These are phyloP conservation scores for Oceanodroma tethys DNA, from an alignment of 2,113 vertebrate species.

Conservation along the genomic window DNA sequence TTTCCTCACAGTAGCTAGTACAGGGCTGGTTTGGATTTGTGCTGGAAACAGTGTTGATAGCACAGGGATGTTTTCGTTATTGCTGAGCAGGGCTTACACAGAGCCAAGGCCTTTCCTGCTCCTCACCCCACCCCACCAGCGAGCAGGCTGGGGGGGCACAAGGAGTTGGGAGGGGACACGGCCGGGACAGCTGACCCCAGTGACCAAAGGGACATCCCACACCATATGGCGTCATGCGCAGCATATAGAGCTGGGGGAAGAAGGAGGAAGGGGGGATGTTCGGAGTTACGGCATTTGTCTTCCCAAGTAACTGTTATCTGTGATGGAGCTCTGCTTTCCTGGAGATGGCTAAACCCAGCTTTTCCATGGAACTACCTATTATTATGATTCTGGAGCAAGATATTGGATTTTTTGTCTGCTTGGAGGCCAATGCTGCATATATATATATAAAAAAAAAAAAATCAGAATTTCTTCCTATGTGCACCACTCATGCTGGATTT, in stretches of 20 bases:
- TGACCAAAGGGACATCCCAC: too few species aligned
- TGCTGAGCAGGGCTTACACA: too few species aligned
- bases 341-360: too few species aligned
- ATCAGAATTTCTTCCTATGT: neutral
- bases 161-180: too few species aligned
- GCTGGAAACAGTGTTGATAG: too few species aligned
- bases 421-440: neutral
- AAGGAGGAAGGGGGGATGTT: neutral
- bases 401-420: neutral
- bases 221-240: neutral
- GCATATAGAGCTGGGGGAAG: neutral
- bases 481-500: neutral
- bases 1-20: neutral
- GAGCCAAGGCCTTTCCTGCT: too few species aligned
- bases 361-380: neutral
- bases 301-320: rapidly evolving
- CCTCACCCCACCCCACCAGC: too few species aligned
- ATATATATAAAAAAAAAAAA: neutral
- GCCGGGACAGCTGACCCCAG: too few species aligned
- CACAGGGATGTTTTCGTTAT: too few species aligned
- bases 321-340: neutral
- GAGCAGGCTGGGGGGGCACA: too few species aligned
- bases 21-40: too few species aligned
- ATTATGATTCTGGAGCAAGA: neutral
- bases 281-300: neutral